phyloP scores from a whole-genome alignment of 2,888 invertebrate species.

The Allacma fusca region DNA sequence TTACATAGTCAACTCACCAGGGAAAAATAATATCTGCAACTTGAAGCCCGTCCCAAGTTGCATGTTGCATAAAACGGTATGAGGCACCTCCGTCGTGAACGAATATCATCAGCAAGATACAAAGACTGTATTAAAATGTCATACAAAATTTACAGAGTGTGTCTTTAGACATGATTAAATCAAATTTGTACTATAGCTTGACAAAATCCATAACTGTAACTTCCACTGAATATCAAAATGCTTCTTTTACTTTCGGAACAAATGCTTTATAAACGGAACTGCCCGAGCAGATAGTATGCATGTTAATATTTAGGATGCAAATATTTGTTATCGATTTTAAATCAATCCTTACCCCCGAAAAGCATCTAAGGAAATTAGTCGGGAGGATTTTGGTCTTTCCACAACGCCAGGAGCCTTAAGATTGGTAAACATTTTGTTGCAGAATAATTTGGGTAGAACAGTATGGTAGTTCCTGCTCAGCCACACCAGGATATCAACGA shows the following conservation, averaged over 20 bases:
- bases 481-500: background rate
- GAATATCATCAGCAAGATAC: constrained; percentile 88
- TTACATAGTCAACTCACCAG: constrained; percentile 68
- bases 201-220: no score
- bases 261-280: no score
- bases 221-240: no score
- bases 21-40: constrained; percentile 95
- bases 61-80: constrained; percentile 86
- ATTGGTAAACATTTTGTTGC: background rate
- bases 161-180: no score
- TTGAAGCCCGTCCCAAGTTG: constrained; percentile 91
- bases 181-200: no score
- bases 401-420: background rate
- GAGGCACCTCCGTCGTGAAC: constrained; percentile 86
- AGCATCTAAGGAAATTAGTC: constrained; percentile 63
- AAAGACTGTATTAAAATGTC: constrained; percentile 70
- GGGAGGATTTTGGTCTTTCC: constrained; percentile 47
- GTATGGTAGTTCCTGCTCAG: background rate
- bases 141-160: no score
- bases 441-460: background rate
- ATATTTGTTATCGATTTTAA: no score
- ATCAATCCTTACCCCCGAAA: constrained; percentile 62
- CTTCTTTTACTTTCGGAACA: no score
- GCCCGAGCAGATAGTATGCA: no score
- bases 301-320: no score